Base-by-base conservation (phyloP, 2,888 invertebrate species). In the Agrypnus murinus region DNA sequence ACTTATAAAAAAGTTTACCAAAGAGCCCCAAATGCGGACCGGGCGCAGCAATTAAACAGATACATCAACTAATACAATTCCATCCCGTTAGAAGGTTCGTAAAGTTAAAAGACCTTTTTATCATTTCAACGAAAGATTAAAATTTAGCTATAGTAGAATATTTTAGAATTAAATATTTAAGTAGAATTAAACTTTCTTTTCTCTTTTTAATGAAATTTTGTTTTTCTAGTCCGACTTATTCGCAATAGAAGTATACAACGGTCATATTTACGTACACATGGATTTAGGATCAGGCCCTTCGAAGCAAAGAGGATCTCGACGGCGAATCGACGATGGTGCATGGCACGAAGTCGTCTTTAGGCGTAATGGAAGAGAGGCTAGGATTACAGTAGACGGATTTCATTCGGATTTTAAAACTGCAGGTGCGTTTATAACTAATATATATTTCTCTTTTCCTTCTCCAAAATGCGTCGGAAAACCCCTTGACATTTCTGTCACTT, bases 231-330 rank as follows among this genome's bases (percentile, higher is more conserved):
- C 93, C 59, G 97, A 98, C 84, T 90, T 97, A 62, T 95, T 99
- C 82, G 97, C 97, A 1, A 92, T 99, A 77, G 99, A 99, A 86
- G 89, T 99, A 77, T 89, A 98, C 75, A 96, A 95, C 77, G 97
- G 98, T 0, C 95, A 97, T 84, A 92, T 99, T 74, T 97, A 95
- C 86, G 91, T 98, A 17, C 94, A 98, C 79, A 87, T 97, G 80
- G 96, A 98, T 83, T 89, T 98, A 53, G 98, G 98, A 0, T 95
- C 96, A 2, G 98, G 98, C 0, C 92, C 95, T 0, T 91, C 95
- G 2, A 93, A 95, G 81, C 92, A 96, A 62, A 90, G 95, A 78
- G 95, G 95, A 0, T 95, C 95, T 0, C 87, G 93, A 53, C 87
- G 92, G 57, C 89, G 94, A 32, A 93, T 98, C 3, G 96, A 97